Conservation (phyloP, 2,888 invertebrate genomes). For the Ceraclea dissimilis region DNA sequence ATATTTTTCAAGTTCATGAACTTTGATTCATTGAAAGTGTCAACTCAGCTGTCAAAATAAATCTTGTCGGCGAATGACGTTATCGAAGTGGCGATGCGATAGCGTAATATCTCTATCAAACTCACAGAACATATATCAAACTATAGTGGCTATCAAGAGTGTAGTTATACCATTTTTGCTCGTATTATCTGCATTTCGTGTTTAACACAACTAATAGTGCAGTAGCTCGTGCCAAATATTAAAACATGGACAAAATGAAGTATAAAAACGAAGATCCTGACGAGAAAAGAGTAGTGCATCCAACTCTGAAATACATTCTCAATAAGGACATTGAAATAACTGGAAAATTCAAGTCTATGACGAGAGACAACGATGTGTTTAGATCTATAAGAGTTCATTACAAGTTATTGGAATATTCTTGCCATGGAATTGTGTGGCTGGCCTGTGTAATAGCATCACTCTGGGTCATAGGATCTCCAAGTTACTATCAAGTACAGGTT, state of each 20-base stretch:
- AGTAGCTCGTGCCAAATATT: too few species aligned
- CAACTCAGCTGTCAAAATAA: too few species aligned
- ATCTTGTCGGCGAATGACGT: too few species aligned
- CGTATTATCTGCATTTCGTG: too few species aligned
- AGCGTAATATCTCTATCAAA: too few species aligned
- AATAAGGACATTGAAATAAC: conserved; percentile 18
- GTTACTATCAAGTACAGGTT: conserved; percentile 71
- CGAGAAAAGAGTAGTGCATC: conserved; percentile 20
- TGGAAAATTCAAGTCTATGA: conserved; percentile 9
- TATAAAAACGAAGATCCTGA: conserved; percentile 10
- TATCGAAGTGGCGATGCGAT: too few species aligned
- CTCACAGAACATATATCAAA: too few species aligned
- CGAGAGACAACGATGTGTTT: conserved; percentile 17
- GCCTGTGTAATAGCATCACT: conserved; percentile 68
- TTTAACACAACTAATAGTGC: too few species aligned
- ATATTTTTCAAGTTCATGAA: too few species aligned
- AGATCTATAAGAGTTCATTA: conserved; percentile 20
- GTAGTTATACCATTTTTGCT: too few species aligned
- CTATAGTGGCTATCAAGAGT: too few species aligned
- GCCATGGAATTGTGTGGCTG: conserved; percentile 86
- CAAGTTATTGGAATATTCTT: conserved; percentile 52
- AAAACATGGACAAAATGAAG: conserved; percentile 8
- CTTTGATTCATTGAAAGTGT: too few species aligned
- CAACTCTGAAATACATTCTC: conserved; percentile 16
- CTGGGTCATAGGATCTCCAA: conserved; percentile 62